Evolutionary conservation across 1,140 invertebrate species (phyloP), one percentile per base, ranked within the genome.

Genomic region (Polypedilum vanderplanki): DNA sequence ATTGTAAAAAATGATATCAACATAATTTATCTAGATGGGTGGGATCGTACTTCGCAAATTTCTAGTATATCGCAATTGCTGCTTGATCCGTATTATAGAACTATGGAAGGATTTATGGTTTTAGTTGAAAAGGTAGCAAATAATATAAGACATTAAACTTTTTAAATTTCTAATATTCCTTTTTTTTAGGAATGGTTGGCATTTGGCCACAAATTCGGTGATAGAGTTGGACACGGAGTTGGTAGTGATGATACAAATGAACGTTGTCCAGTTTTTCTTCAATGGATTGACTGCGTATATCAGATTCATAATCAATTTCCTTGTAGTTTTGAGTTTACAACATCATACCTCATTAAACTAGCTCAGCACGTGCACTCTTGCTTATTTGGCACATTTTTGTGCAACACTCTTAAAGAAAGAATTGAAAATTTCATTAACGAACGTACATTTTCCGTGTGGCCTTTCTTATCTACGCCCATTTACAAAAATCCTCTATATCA

Each of bases 221-320:
- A 98, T 82, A 89, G 97, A 40, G 97, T 95, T 83, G 96, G 96
- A 7, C 92, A 94, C 79, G 90, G 90, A 15, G 88, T 92, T 17
- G 89, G 90, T 20, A 87, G 87, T 1, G 93, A 95, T 76, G 95
- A 98, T 80, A 84, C 87, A 0, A 97, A 96, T 83, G 96, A 99
- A 84, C 86, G 86, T 18, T 96, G 94, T 82, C 98, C 98, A 15
- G 94, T 99, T 76, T 99, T 99, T 85, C 85, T 99, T 65, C 97
- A 99, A 83, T 99, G 96, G 95, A 86, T 99, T 4, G 97, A 99
- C 81, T 95, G 96, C 80, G 91, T 99, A 0, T 92, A 98, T 85
- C 97, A 99, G 84, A 85, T 99, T 73, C 87, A 92, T 76, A 78
- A 84, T 76, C 95, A 98, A 85, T 98, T 94, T 84, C 93, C 94